Evolutionary conservation across 2,113 vertebrate genomes (phyloP).

Genomic region (Willisornis vidua): DNA sequence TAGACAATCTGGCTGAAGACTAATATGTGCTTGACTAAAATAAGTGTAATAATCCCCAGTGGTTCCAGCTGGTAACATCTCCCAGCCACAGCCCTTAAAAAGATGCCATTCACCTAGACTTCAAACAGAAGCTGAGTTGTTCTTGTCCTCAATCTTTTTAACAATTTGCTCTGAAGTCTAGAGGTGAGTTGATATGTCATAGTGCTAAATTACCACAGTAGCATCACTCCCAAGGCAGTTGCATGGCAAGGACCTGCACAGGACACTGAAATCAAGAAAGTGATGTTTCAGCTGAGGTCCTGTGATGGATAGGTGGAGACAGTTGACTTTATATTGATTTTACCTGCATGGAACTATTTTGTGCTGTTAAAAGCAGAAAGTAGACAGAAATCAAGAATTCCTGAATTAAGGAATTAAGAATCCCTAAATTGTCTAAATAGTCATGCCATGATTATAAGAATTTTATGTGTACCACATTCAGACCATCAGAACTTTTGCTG

Average conservation of each 20-base stretch:
- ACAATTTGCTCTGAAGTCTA: neutral
- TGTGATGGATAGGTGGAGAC: neutral
- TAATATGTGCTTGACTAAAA: neutral
- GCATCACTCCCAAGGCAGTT: neutral
- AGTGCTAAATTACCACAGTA: neutral
- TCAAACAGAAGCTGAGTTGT: neutral
- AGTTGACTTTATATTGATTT: neutral
- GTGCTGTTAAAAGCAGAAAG: neutral
- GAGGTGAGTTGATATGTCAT: neutral
- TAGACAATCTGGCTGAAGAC: neutral
- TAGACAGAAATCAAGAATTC: neutral
- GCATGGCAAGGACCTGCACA: neutral
- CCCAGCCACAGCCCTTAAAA: neutral
- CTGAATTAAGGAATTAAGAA: neutral
- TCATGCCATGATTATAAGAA: neutral
- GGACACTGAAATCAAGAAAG: neutral
- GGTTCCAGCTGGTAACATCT: neutral
- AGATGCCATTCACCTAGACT: neutral
- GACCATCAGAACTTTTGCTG: neutral
- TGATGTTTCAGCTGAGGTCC: neutral
- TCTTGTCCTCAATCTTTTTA: constrained; percentile 19
- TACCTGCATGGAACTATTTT: neutral
- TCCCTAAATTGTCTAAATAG: neutral
- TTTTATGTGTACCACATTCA: neutral
- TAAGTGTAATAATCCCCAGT: neutral